Base-by-base conservation (phyloP, 2,888 invertebrate genomes). In the Diarsia dahlii region DNA sequence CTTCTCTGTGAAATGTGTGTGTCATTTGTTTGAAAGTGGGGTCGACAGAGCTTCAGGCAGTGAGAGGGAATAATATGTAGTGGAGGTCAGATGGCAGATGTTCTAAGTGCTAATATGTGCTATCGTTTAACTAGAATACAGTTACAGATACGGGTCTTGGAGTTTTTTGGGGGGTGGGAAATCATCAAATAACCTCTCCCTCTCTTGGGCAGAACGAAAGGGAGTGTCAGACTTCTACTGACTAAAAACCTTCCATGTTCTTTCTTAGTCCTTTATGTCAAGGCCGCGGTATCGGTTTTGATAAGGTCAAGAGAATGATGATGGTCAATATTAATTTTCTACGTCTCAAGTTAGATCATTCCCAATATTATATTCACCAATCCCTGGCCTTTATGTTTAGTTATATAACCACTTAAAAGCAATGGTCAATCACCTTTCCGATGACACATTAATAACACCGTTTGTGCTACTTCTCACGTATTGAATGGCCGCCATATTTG, bases 1-100 rank as follows among this genome's bases (percentile, higher is more conserved):
- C 66, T 72, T 75, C 67, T 45, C 23, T 18, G 66, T 73, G 67
- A 73, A 69, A 62, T 71, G 82, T 73, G 78, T 83, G 81, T 84
- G 86, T 86, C 86, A 79, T 86, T 84, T 86, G 74, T 78, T 75
- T 65, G 62, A 73, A 76, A 76, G 85, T 81, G 71, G 78, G 74
- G 82, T 84, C 54, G 60, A 13, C 63, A 71, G 73, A 23, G 72
- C 82, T 81, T 9, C n/a, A 64, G 85, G 82, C 85, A 50, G 45
- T 56, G 46, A 62, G 45, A 52, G 71, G 46, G 28, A 52, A 66
- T 58, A n/a, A n/a, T 28, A 66, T 45, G n/a, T 48, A 13, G 56
- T 12, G 1, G 62, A 45, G 39, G n/a, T 62, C 39, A 62, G 15
- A 34, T 15, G 62, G 12, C 12, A 54, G 18, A 62, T 65, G 46